These are phyloP conservation scores for Pemphigus obesinymphae DNA, from an alignment of 1,140 invertebrate genomes.

Conservation along the genomic window DNA sequence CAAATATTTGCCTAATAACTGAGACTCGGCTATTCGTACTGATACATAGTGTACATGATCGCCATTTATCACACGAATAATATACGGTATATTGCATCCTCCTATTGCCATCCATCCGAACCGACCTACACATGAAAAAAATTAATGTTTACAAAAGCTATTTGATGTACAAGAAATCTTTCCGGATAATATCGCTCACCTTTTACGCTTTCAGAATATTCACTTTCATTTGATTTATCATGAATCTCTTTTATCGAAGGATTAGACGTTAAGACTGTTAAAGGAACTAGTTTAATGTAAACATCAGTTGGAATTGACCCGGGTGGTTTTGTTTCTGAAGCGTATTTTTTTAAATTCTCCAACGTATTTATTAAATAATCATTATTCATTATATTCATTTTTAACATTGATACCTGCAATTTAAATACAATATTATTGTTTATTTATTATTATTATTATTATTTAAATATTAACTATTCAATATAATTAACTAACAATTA, in stretches of 20 bases:
- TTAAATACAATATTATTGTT: neutral
- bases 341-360: slow-evolving; percentile 75
- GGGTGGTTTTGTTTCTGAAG: slow-evolving; percentile 51
- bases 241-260: neutral
- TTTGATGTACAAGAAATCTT: neutral
- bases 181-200: neutral
- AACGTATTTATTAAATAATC: slow-evolving; percentile 79
- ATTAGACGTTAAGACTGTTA: neutral
- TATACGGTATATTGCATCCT: slow-evolving; percentile 74
- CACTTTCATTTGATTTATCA: neutral
- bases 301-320: neutral
- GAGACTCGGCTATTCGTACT: slow-evolving; percentile 84
- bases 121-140: slow-evolving; percentile 57
- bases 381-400: slow-evolving; percentile 64
- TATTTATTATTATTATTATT: too few relatives aligned
- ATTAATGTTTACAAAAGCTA: neutral
- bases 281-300: neutral
- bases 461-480: too few relatives aligned
- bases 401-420: slow-evolving; percentile 56
- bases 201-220: neutral
- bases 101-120: slow-evolving; percentile 87
- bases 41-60: slow-evolving; percentile 81
- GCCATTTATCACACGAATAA: slow-evolving; percentile 61
- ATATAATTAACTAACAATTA: too few relatives aligned
- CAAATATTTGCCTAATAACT: slow-evolving; percentile 79